These are phyloP conservation scores for Girardinichthys multiradiatus DNA, from an alignment of 2,113 vertebrate genomes.

Conservation along the genomic window DNA sequence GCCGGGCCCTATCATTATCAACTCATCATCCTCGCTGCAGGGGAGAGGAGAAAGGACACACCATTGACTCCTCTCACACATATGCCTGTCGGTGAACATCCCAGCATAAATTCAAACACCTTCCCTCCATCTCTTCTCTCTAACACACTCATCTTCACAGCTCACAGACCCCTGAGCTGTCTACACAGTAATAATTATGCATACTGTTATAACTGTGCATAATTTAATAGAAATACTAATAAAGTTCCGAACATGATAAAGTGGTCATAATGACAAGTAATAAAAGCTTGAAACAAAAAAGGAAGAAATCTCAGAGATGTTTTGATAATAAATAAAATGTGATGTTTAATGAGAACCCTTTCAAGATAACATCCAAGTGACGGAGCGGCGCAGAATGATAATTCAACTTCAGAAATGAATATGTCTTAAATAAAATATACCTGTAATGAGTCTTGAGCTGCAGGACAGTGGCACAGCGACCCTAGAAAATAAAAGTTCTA, in stretches of 20 bases:
- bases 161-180: constrained; percentile 27
- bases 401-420: neutral
- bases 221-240: constrained; percentile 49
- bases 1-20: constrained; percentile 60
- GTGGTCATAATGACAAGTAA: constrained; percentile 33
- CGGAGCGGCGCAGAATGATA: neutral
- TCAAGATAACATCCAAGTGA: constrained; percentile 11
- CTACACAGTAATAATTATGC: constrained; percentile 44
- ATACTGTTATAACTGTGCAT: constrained; percentile 51
- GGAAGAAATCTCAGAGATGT: neutral
- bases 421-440: neutral
- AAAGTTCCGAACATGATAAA: constrained; percentile 51
- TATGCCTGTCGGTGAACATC: constrained; percentile 17
- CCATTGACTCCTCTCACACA: constrained; percentile 32
- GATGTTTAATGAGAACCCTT: constrained; percentile 15
- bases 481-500: neutral
- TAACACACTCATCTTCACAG: constrained; percentile 16
- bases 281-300: constrained; percentile 29
- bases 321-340: constrained; percentile 34
- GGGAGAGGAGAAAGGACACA: constrained; percentile 59
- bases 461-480: neutral
- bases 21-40: constrained; percentile 63
- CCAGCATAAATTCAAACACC: constrained; percentile 21
- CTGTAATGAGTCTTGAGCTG: neutral
- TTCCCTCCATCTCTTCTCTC: neutral